Evolutionary conservation across 1,140 invertebrate species (phyloP).

Genomic region (Neodiprion virginianus): DNA sequence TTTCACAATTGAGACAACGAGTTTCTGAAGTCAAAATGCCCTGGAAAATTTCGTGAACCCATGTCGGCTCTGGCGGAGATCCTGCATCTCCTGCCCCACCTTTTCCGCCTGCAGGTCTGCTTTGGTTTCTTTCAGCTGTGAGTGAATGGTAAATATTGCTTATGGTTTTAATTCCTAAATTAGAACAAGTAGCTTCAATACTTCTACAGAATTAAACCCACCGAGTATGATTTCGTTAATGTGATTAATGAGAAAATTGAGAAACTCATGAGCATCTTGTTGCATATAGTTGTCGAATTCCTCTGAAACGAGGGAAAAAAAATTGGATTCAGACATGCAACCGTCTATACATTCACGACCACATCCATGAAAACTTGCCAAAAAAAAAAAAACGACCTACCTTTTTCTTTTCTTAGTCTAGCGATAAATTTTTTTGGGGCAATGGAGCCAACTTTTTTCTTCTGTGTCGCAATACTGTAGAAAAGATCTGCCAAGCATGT

Average conservation of each 20-base stretch:
- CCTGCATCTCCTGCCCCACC: conserved; percentile 52
- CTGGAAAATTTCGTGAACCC: conserved; percentile 99
- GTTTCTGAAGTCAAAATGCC: conserved; percentile 99
- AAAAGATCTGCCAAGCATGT: conserved; percentile 98
- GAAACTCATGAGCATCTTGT: conserved; percentile 99
- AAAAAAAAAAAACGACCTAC: conserved; percentile 56
- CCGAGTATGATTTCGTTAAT: conserved; percentile 93
- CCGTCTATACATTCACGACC: not conserved
- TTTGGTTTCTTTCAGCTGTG: conserved; percentile 82
- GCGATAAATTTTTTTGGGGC: conserved; percentile 99
- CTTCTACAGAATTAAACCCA: conserved; percentile 58
- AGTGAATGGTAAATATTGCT: conserved; percentile 28
- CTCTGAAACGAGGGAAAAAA: conserved; percentile 70
- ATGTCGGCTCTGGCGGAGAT: conserved; percentile 86
- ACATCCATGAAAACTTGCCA: too few species aligned
- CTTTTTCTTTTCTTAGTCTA: conserved; percentile 97
- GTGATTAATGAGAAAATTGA: conserved; percentile 98
- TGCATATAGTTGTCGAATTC: conserved; percentile 99
- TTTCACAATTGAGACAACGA: conserved; percentile 98
- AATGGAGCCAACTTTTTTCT: conserved; percentile 99
- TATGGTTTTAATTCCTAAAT: conserved; percentile 12
- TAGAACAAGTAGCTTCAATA: conserved; percentile 8
- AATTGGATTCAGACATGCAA: conserved; percentile 12
- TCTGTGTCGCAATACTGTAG: conserved; percentile 98
- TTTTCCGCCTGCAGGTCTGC: conserved; percentile 62